Evolutionary conservation across 1,140 invertebrate species (phyloP), one percentile per base, ranked within the genome.

Genomic region (Diorhabda elongata): DNA sequence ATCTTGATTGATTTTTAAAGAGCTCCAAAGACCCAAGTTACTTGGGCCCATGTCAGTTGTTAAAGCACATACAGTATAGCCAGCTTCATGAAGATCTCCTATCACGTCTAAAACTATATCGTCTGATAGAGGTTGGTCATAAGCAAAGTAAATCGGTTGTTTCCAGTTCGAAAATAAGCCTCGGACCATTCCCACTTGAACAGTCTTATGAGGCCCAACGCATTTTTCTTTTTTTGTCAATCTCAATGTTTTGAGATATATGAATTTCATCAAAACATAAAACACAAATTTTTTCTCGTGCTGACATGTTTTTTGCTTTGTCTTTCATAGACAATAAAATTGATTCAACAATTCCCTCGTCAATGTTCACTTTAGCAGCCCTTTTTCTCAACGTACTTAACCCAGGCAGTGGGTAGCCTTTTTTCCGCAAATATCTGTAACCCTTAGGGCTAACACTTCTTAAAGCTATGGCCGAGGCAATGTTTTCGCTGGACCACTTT

Each of bases 91-190:
- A 8, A 71, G 42, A 47, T 63, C 5, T 26, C 5, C 43, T 43
- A 68, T 69, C 2, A 72, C 66, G 42, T 72, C 9, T 9, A 56
- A 5, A 5, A 62, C 44, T n/a, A 63, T 66, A 56, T n/a, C n/a
- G n/a, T n/a, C n/a, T n/a, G 45, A 69, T 58, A 69, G 69, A 60
- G 63, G 63, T 42, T 69, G 66, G n/a, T n/a, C n/a, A 66, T 66
- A 72, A n/a, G 65, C n/a, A 63, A 69, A 72, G 44, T 66, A 72
- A 42, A 72, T 62, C 3, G 64, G 68, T 58, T n/a, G n/a, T n/a
- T n/a, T n/a, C n/a, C 70, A 69, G 8, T 66, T 45, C 1, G 5
- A 7, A 56, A 56, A 5, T 0, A 11, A 11, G 11, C 0, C 2
- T 1, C 58, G n/a, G 5, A 41, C 2, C 58, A 59, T 59, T 7